Evolutionary conservation across 2,113 vertebrate genomes (phyloP).

Genomic region (Epinephelus lanceolatus): DNA sequence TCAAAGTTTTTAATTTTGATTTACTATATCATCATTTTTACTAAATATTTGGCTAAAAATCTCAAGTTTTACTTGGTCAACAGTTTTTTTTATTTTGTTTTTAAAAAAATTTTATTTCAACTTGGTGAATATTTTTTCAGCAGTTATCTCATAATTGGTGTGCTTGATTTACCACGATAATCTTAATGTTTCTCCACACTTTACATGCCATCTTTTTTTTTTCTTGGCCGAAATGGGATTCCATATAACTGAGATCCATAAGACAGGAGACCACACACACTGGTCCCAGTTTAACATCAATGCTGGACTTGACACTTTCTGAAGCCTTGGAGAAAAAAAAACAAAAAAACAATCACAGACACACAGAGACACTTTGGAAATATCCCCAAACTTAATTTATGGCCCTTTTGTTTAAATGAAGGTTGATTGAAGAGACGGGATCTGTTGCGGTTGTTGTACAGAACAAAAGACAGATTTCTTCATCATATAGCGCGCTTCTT

Average conservation of each 20-base stretch:
- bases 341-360: too few species aligned
- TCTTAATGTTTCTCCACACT: too few species aligned
- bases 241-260: conserved; percentile 27
- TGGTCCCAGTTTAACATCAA: not conserved
- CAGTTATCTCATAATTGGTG: not conserved
- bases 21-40: not conserved
- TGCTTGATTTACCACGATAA: too few species aligned
- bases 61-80: not conserved
- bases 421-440: not conserved
- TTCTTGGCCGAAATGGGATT: conserved; percentile 9
- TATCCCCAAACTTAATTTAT: not conserved
- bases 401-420: not conserved
- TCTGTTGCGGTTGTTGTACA: conserved; percentile 18
- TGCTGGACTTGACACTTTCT: not conserved
- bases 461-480: not conserved
- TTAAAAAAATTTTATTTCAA: too few species aligned
- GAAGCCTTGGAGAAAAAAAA: not conserved
- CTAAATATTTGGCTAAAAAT: not conserved
- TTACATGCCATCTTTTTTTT: not conserved
- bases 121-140: not conserved
- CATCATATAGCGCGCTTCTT: not conserved
- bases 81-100: too few species aligned
- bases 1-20: not conserved
- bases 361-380: not conserved
- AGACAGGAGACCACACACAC: not conserved